Conservation (phyloP, 2,113 vertebrate genomes). For the Athene noctua region DNA sequence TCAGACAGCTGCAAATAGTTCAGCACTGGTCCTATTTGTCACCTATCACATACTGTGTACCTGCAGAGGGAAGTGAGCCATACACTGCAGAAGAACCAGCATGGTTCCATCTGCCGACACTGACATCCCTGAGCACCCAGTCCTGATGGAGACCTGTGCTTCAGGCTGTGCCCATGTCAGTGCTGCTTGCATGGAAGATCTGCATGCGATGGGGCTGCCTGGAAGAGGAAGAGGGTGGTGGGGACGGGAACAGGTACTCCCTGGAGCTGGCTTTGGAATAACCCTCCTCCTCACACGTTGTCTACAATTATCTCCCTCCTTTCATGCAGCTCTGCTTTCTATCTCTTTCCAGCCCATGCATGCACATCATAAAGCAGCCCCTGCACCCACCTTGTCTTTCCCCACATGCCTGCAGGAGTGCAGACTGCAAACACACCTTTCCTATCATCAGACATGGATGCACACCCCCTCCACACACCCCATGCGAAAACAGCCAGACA, state of each 20-base stretch:
- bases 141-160: neutral
- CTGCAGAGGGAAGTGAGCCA: neutral
- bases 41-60: accelerated
- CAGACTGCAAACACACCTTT: neutral
- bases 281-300: neutral
- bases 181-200: neutral
- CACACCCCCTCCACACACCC: neutral
- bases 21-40: neutral
- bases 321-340: neutral
- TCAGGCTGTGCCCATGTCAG: neutral
- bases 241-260: neutral
- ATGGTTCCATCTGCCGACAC: accelerated
- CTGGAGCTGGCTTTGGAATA: neutral
- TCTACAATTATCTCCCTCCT: neutral
- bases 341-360: neutral
- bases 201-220: neutral
- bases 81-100: neutral
- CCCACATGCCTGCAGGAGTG: neutral
- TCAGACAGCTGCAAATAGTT: neutral
- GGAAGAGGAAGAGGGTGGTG: neutral
- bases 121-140: neutral
- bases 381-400: neutral
- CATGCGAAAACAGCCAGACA: neutral
- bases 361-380: neutral
- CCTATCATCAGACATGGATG: accelerated